These are phyloP conservation scores for Temnothorax ravouxi DNA, from an alignment of 2,888 invertebrate species.

Conservation along the genomic window DNA sequence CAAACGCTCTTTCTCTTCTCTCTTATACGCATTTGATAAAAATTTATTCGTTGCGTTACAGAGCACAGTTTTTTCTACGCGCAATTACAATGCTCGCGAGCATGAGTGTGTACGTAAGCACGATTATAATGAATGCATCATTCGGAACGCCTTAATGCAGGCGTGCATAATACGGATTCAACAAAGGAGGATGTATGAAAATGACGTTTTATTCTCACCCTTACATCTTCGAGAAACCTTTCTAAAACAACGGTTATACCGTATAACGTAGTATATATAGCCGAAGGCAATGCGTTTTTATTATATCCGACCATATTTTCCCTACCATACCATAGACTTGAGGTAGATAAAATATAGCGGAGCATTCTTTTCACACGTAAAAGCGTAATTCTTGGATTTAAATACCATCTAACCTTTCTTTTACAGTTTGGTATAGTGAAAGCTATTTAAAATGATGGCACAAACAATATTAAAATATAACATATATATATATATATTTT, in stretches of 20 bases:
- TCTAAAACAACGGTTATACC: slow-evolving; percentile 46
- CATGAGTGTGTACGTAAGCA: background rate
- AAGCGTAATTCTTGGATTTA: slow-evolving; percentile 14
- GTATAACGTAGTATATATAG: slow-evolving; percentile 35
- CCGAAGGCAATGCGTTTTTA: slow-evolving; percentile 55
- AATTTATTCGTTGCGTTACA: slow-evolving; percentile 32
- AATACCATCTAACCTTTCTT: background rate
- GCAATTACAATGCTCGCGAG: background rate
- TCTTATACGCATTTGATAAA: slow-evolving; percentile 16
- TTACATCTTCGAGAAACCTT: slow-evolving; percentile 48
- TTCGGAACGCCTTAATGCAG: slow-evolving; percentile 40
- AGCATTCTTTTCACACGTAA: slow-evolving; percentile 9
- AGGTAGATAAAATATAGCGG: slow-evolving; percentile 34
- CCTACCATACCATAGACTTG: background rate
- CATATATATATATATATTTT: too few relatives aligned
- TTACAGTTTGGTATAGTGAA: background rate
- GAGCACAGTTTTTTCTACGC: background rate
- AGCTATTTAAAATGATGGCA: background rate
- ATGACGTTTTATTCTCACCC: slow-evolving; percentile 42
- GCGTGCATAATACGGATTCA: slow-evolving; percentile 22
- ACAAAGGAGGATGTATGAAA: slow-evolving; percentile 45
- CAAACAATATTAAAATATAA: background rate
- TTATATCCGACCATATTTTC: slow-evolving; percentile 39
- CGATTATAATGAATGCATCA: background rate
- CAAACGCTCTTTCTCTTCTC: slow-evolving; percentile 3